Evolutionary conservation across 2,797 vertebrate genomes (phyloP), one percentile per base, ranked within the genome.

Genomic region (Cossypha polioptera): DNA sequence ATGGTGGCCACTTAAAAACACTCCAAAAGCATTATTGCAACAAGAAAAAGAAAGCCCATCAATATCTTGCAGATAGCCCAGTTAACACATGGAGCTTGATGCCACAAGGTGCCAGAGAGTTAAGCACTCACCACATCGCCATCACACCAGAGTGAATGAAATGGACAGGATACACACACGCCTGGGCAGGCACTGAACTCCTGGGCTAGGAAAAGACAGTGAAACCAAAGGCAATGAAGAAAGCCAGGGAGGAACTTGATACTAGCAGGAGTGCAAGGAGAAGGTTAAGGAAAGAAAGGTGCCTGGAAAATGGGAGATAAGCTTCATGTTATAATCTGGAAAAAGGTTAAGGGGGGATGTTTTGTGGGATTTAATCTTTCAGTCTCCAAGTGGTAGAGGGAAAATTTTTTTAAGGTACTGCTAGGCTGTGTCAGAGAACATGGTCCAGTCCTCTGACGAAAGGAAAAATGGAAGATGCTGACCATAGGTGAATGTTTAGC

Each of bases 101-200:
- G 79, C 47, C 33, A 21, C 65, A 62, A 58, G 50, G 33, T 79
- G n/a, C 35, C n/a, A 74, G 74, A 72, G 69, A 59, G 12, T 55
- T 57, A 51, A 59, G 45, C 12, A 73, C 59, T 75, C 31, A 25
- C 18, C 5, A 13, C 0, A 2, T 22, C 48, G 33, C 61, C 31
- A n/a, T 25, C 40, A 59, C 63, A 21, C 0, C 4, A 53, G 26
- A 69, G 33, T 15, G 22, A 79, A 57, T 35, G 11, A 58, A 59
- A 72, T 3, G 3, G 28, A 3, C 5, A 14, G 5, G 29, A 69
- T 29, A 26, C 11, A 4, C 13, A 45, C 25, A 51, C 0, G 20
- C 19, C 36, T 47, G n/a, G 22, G 58, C 58, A 62, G 40, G 29
- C 28, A 57, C n/a, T 55, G 48, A 71, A 15, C 16, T 48, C 50